Base-by-base conservation (phyloP, 1,140 invertebrate genomes). In the Aleiodes sp. region DNA sequence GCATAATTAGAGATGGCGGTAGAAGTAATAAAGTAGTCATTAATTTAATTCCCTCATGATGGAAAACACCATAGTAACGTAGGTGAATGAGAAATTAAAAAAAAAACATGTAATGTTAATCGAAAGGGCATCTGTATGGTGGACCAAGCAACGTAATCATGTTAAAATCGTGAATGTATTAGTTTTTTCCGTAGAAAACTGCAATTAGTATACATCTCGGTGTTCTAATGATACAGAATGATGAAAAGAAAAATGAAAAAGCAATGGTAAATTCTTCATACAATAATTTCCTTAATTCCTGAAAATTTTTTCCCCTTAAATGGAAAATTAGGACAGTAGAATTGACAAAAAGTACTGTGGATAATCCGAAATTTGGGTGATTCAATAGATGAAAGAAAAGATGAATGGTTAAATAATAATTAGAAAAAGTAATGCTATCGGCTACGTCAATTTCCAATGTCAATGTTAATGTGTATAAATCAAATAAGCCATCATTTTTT, bases 401-500 rank as follows among this genome's bases (percentile, higher is more conserved):
- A 4, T 41, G 39, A 41, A n/a, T 41, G 39, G 39, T n/a, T 4
- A n/a, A n/a, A 8, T 6, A n/a, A n/a, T n/a, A 8, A 41, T n/a
- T n/a, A 41, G 39, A 41, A 41, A 8, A n/a, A 41, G 9, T 41
- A 41, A n/a, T 41, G 39, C 39, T 41, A 41, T 41, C 39, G 39
- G 39, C 39, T 41, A 41, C 14, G 39, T 41, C 39, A 41, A 41
- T 41, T 41, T 41, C 39, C 39, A 41, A 41, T 41, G 39, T 41
- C 39, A 41, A 41, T 41, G 39, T 41, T 41, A 41, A 8, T 41
- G n/a, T 41, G 39, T 41, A 41, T 41, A n/a, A 41, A 41, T 41
- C n/a, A n/a, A 41, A 41, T 41, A 41, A 41, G 39, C 39, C n/a
- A 41, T 41, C n/a, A 41, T 41, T 41, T 41, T 41, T 41, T 41